phyloP scores from a whole-genome alignment of 2,888 invertebrate genomes.

The Nasonia oneida region DNA sequence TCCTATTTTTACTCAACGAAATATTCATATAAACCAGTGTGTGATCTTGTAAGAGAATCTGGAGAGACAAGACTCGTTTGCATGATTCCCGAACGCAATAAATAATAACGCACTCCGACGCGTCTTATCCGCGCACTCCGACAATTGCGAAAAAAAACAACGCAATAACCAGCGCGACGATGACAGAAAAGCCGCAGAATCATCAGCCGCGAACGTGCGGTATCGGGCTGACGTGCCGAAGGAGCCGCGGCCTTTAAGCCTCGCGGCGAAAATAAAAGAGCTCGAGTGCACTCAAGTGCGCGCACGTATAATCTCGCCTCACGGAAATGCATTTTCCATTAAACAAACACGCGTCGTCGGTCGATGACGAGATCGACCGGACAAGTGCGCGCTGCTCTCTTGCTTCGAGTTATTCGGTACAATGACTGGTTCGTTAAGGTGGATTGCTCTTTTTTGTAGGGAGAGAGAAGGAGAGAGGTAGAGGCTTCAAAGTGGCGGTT shows the following conservation, averaged over 20 bases:
- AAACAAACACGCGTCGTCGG: slow-evolving; percentile 38
- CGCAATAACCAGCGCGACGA: not conserved
- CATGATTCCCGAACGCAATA: not conserved
- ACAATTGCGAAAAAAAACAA: not conserved
- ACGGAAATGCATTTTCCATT: slow-evolving; percentile 55
- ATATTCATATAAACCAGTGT: not conserved
- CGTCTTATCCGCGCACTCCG: not conserved
- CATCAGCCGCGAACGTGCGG: slow-evolving; percentile 31
- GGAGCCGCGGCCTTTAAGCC: slow-evolving; percentile 44
- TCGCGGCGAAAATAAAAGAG: slow-evolving; percentile 27
- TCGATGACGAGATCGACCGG: slow-evolving; percentile 15
- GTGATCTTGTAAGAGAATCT: not conserved
- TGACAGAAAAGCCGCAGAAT: slow-evolving; percentile 12
- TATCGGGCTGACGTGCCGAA: slow-evolving; percentile 57
- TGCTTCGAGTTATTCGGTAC: not conserved
- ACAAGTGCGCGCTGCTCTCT: slow-evolving; percentile 17
- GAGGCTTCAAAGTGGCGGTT: not conserved
- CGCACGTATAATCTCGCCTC: slow-evolving; percentile 33
- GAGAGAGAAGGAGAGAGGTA: not conserved
- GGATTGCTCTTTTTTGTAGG: not conserved
- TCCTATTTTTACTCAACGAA: too few relatives aligned
- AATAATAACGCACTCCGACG: not conserved
- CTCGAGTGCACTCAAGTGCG: slow-evolving; percentile 48
- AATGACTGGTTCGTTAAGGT: slow-evolving; percentile 12
- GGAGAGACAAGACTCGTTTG: not conserved